phyloP scores from a whole-genome alignment of 2,797 vertebrate genomes.

The Heteromormyrus szaboi region DNA sequence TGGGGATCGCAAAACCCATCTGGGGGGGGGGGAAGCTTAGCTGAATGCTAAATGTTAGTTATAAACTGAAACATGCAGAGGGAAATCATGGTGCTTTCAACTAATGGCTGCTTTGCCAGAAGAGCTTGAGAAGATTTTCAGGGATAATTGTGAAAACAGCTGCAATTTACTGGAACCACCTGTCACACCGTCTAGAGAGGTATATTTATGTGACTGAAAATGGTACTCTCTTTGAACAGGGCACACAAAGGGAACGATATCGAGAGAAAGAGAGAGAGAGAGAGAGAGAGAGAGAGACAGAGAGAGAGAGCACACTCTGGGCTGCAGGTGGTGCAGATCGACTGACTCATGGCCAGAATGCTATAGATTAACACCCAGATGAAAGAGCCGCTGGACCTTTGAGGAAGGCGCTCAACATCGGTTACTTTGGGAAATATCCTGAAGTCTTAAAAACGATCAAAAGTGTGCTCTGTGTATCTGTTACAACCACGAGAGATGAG shows the following conservation, averaged over 20 bases:
- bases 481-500: slow-evolving; percentile 5
- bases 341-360: not conserved
- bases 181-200: not conserved
- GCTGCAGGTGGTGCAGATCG: not conserved
- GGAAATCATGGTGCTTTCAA: not conserved
- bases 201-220: not conserved
- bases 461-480: not conserved
- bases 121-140: not conserved
- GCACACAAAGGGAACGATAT: not conserved
- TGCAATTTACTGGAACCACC: not conserved
- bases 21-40: not conserved
- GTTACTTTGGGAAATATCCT: not conserved
- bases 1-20: not conserved
- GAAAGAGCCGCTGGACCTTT: not conserved
- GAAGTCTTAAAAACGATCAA: not conserved
- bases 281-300: not conserved
- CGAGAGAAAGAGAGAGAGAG: not conserved
- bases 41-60: not conserved
- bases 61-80: not conserved
- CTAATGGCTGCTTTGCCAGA: not conserved
- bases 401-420: not conserved
- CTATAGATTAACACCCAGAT: not conserved
- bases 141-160: not conserved
- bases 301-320: not conserved
- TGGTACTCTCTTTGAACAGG: not conserved